These are phyloP conservation scores for Diadema setosum DNA, from an alignment of 35 echinoderm and acorn worm genomes.

Conservation along the genomic window DNA sequence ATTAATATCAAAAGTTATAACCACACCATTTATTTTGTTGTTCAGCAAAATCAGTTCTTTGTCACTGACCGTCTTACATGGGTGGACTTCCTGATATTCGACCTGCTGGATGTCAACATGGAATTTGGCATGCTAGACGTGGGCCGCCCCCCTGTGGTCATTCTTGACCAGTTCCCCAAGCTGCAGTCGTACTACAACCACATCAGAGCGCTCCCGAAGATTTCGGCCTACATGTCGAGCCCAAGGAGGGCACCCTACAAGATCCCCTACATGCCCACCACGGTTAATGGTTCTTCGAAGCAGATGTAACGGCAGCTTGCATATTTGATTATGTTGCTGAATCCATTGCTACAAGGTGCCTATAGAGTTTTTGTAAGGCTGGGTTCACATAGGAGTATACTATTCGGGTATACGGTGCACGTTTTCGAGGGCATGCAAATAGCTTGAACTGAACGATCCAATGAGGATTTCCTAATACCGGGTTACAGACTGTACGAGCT, in stretches of 20 bases:
- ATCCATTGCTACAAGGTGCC: too few species aligned
- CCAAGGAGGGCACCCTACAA: constrained; percentile 47
- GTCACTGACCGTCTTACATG: constrained; percentile 67
- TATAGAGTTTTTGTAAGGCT: too few species aligned
- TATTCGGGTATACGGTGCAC: too few species aligned
- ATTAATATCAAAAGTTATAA: neutral
- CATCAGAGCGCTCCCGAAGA: constrained; percentile 44
- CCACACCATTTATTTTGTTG: neutral
- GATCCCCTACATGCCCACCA: constrained; percentile 54
- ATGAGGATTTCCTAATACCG: too few species aligned
- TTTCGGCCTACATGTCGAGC: constrained; percentile 67
- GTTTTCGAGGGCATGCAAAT: too few species aligned
- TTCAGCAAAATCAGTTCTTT: constrained; percentile 79
- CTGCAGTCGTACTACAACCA: constrained; percentile 89
- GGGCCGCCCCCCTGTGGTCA: constrained; percentile 52
- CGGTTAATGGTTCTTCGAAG: too few species aligned
- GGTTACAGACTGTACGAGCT: too few species aligned
- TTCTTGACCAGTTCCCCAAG: constrained; percentile 67
- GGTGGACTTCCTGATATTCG: constrained; percentile 91
- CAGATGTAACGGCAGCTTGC: too few species aligned
- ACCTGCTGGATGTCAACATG: constrained; percentile 69
- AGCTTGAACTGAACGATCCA: too few species aligned
- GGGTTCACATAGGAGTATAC: too few species aligned
- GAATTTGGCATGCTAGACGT: constrained; percentile 73
- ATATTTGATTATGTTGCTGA: too few species aligned